A percentile compares a stretch with the other conserved stretches of the same genome.
phyloP scores from a whole-genome alignment of 2,797 vertebrate species.

The Tinamus major region DNA sequence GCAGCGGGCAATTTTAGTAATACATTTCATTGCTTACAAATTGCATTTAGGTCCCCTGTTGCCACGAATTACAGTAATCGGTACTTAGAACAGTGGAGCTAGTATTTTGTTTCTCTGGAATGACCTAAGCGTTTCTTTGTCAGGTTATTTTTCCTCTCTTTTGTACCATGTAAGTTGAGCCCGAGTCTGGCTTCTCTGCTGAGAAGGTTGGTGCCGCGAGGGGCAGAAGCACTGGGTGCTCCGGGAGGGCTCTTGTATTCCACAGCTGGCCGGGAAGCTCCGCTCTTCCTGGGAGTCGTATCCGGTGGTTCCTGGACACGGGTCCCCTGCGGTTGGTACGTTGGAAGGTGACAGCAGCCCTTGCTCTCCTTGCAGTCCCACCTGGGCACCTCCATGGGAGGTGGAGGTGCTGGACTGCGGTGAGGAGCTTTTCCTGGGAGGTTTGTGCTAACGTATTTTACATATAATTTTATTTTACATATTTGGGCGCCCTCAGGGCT shows the following conservation, averaged over 20 bases:
- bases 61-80: slow-evolving; percentile 18
- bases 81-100: not conserved
- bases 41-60: not conserved
- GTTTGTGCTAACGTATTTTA: not conserved
- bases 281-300: not conserved
- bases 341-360: not conserved
- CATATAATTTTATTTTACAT: not conserved
- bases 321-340: not conserved
- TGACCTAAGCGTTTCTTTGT: not conserved
- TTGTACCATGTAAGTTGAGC: not conserved
- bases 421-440: not conserved
- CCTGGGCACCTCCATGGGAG: not conserved
- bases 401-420: not conserved
- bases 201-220: not conserved
- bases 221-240: not conserved
- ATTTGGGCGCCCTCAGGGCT: not conserved
- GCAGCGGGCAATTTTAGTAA: not conserved
- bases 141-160: not conserved
- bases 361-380: not conserved
- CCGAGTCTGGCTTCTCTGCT: not conserved
- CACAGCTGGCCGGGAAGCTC: not conserved
- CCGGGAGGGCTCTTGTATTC: not conserved
- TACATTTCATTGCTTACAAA: not conserved
- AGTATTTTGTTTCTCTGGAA: slow-evolving; percentile 21
- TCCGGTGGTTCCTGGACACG: not conserved